Evolutionary conservation across 2,888 invertebrate genomes (phyloP), one percentile per base, ranked within the genome.

Genomic region (Gastracanthus pulcherrimus): DNA sequence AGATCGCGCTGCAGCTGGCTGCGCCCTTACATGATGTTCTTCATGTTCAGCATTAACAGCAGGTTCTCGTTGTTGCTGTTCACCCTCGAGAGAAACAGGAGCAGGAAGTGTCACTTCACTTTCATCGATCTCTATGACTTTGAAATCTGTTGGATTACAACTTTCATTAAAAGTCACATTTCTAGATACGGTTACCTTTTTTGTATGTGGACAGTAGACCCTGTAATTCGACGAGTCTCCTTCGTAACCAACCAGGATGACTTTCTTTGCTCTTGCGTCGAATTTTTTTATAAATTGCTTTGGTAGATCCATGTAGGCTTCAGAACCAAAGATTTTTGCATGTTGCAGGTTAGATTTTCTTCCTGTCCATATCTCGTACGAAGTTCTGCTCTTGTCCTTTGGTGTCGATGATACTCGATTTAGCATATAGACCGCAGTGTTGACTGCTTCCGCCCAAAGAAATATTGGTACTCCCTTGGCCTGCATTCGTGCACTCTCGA

Each of bases 171-270:
- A 70, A 23, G 11, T 31, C 1, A 51, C 55, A 36, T 70, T 6
- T 34, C 70, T 51, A 9, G 34, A 51, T 2, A 70, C 41, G 1
- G n/a, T 19, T 11, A 70, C 11, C 16, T 55, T 70, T 4, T 55
- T 70, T 3, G 51, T 9, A 1, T 3, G 9, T 1, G 55, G 41
- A 55, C n/a, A 6, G 19, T 36, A 55, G 0, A 70, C 3, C 3
- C 55, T 70, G 55, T 60, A 60, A 55, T 70, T 70, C 1, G n/a
- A n/a, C 4, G 70, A 70, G 9, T 70, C 13, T 9, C 5, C 38
- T 11, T 55, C 26, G 2, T 70, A 70, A 5, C 70, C 70, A 2
- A 70, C 34, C 1, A 70, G 6, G 3, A 31, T 2, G 1, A 70
- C 13, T 36, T 51, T 51, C 19, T 34, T 31, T 6, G 70, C 13